phyloP scores from a whole-genome alignment of 1,140 invertebrate species.

The Pseudobourletiella spinata region DNA sequence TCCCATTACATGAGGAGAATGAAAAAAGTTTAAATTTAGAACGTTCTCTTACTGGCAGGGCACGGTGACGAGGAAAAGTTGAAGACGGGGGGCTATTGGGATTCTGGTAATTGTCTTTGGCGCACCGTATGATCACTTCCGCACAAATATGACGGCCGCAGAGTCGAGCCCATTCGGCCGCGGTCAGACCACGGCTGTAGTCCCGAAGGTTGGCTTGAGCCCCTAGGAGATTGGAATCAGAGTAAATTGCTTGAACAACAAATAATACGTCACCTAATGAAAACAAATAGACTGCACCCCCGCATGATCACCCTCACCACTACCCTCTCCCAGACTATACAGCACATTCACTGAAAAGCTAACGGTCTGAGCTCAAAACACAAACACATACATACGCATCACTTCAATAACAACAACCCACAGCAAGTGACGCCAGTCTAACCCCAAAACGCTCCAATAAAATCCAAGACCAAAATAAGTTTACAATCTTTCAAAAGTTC shows the following conservation, averaged over 20 bases:
- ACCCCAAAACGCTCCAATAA: not conserved
- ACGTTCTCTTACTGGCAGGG: slow-evolving; percentile 43
- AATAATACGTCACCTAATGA: not conserved
- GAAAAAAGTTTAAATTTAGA: too few relatives aligned
- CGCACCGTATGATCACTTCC: slow-evolving; percentile 53
- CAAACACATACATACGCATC: not conserved
- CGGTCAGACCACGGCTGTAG: slow-evolving; percentile 56
- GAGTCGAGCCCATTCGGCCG: slow-evolving; percentile 66
- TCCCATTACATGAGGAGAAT: too few relatives aligned
- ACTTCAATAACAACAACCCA: not conserved
- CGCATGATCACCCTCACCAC: too few relatives aligned
- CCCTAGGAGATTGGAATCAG: slow-evolving; percentile 43
- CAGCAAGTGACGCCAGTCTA: not conserved
- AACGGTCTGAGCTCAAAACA: too few relatives aligned
- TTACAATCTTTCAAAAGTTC: not conserved
- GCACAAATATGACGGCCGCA: slow-evolving; percentile 65
- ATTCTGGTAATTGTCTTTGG: slow-evolving; percentile 38
- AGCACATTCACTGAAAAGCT: too few relatives aligned
- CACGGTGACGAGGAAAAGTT: slow-evolving; percentile 40
- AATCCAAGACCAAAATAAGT: not conserved
- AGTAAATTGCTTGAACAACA: not conserved
- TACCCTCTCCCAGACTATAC: too few relatives aligned
- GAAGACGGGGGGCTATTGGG: slow-evolving; percentile 50
- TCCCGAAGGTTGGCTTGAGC: slow-evolving; percentile 64
- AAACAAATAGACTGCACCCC: too few relatives aligned